Evolutionary conservation across 2,888 invertebrate genomes (phyloP), one percentile per base, ranked within the genome.

Genomic region (Coenonympha arcania): DNA sequence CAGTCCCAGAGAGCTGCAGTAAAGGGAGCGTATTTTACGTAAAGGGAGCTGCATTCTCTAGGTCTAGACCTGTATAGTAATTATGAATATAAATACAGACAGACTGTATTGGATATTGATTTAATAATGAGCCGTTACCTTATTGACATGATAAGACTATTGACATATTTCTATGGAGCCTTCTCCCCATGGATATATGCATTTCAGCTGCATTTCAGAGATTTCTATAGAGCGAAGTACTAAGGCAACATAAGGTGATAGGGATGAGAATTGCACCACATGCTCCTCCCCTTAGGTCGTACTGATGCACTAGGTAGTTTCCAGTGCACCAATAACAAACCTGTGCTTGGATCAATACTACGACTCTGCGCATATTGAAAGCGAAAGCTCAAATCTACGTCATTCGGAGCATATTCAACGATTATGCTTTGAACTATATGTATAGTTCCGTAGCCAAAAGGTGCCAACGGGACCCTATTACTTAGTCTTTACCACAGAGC

Each of bases 281-380:
- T 15, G 39, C 39, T 39, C 39, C 39, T 11, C 39, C 39, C 39
- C 20, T 20, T 19, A 19, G 30, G 30, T 13, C 9, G 4, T 5
- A 20, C 31, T 9, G 20, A 30, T n/a, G 31, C 43, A 20, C 43
- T 31, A 43, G 19, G 19, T 20, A 31, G 9, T 5, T 20, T 22
- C 43, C 22, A 31, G 43, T 11, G 43, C 43, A 33, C 43, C 43
- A 43, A 43, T 43, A 30, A 43, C 20, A 22, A 9, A 9, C 43
- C 19, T 31, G 15, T 5, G 20, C 20, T 8, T 18, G 41, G n/a
- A 56, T 56, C 54, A 52, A 54, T 55, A 56, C 22, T 28, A 4
- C 20, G 15, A 47, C 9, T 28, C 53, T 61, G 62, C 59, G 59
- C 56, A 61, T 26, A 57, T 52, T 61, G 58, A 65, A 59, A 64